A percentile compares a stretch with the other conserved stretches of the same genome.
phyloP scores from a whole-genome alignment of 2,113 vertebrate genomes.

The Cyprinodon brontotheroides region DNA sequence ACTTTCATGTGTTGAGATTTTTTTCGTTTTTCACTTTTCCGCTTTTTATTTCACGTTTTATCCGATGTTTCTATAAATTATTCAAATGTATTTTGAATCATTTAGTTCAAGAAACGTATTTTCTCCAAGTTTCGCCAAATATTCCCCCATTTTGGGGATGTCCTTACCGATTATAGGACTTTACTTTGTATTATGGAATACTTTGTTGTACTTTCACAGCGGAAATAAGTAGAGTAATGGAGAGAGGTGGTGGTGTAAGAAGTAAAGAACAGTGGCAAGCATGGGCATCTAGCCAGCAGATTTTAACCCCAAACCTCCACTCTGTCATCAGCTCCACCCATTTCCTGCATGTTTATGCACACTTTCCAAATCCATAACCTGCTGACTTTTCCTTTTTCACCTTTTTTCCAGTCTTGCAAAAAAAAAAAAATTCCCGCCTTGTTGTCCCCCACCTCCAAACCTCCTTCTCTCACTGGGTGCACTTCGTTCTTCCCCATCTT shows the following conservation, averaged over 20 bases:
- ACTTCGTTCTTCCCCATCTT: slow-evolving; percentile 18
- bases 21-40: neutral
- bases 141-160: slow-evolving; percentile 8
- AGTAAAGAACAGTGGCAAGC: slow-evolving; percentile 39
- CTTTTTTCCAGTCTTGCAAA: slow-evolving; percentile 30
- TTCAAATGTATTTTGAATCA: neutral
- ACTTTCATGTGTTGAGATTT: neutral
- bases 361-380: slow-evolving; percentile 36
- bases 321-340: slow-evolving; percentile 33
- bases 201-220: slow-evolving; percentile 30
- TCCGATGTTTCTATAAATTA: neutral
- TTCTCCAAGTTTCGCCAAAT: neutral
- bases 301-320: slow-evolving; percentile 31
- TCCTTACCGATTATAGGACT: slow-evolving; percentile 9
- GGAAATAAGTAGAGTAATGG: slow-evolving; percentile 57
- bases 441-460: slow-evolving; percentile 46
- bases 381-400: slow-evolving; percentile 21
- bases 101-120: neutral
- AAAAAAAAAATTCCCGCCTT: slow-evolving; percentile 22
- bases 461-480: slow-evolving; percentile 29
- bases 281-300: slow-evolving; percentile 63
- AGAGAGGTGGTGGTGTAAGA: slow-evolving; percentile 33
- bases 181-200: slow-evolving; percentile 11
- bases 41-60: neutral
- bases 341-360: slow-evolving; percentile 49